Evolutionary conservation across 2,113 vertebrate genomes (phyloP).

Genomic region (Saguinus imperator): DNA sequence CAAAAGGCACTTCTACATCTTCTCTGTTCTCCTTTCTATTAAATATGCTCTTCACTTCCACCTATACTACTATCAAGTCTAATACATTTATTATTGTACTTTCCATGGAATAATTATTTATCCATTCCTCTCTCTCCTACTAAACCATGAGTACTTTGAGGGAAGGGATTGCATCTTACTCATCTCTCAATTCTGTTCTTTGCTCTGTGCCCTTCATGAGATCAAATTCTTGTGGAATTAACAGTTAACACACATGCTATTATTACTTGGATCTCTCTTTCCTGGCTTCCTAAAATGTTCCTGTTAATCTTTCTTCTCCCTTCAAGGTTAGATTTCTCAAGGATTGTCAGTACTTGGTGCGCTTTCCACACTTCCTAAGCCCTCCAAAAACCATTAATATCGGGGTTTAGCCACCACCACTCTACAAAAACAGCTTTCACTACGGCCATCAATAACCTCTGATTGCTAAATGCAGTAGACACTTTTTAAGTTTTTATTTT

Average conservation of each 20-base stretch:
- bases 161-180: neutral
- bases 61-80: neutral
- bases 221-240: neutral
- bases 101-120: neutral
- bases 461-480: neutral
- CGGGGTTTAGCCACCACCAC: neutral
- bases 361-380: neutral
- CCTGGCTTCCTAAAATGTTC: neutral
- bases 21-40: neutral
- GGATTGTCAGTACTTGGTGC: neutral
- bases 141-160: neutral
- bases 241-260: neutral
- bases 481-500: neutral
- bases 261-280: neutral
- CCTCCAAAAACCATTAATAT: neutral
- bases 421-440: neutral
- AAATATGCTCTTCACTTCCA: neutral
- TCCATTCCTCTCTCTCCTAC: neutral
- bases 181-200: conserved; percentile 15
- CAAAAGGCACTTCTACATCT: neutral
- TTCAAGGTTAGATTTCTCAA: neutral
- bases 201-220: neutral
- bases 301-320: neutral
- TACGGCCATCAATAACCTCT: neutral
- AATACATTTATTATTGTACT: neutral